Evolutionary conservation across 2,888 invertebrate genomes (phyloP), one percentile per base, ranked within the genome.

Genomic region (Drosophila melanosoma): DNA sequence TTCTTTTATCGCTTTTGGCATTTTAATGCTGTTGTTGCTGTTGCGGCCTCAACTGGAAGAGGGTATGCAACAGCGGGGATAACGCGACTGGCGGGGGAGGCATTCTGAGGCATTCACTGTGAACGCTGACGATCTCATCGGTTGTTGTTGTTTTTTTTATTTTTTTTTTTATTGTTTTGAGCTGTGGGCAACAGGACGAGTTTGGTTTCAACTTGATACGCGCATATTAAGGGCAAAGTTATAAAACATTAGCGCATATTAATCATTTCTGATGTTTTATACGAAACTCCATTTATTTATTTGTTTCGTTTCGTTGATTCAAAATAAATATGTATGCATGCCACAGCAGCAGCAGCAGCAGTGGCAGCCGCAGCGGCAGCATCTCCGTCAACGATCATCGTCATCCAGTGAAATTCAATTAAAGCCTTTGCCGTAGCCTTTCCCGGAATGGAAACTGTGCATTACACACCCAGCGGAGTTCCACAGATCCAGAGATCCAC

Each of bases 1-100:
- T 82, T 83, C 86, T 85, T 87, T 89, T 89, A 89, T 89, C 80
- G 89, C 89, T 87, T 87, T 89, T 89, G 87, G 87, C 87, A 80
- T 84, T 89, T 88, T 83, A 83, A 83, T 81, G 84, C 77, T 68
- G 73, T 63, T 76, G 65, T 67, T 51, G 69, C 60, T 74, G 58
- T 64, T 53, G 61, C n/a, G 61, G 35, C 40, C 38, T 53, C 42
- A 56, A 42, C 26, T 45, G 59, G 59, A 11, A 35, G 5, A 3
- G n/a, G 52, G 29, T 5, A 0, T 26, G 29, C 29, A 29, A 29
- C 29, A 10, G n/a, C 52, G 53, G 40, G 59, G 36, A 26, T 8
- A 15, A 8, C 33, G 35, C 23, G 23, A 23, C 45, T 23, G 45
- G 15, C 23, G 45, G 23, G 17, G 59, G 32, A 33, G 33, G 26